phyloP scores from a whole-genome alignment of 2,113 vertebrate genomes.

The Pomatorhinus ruficollis region DNA sequence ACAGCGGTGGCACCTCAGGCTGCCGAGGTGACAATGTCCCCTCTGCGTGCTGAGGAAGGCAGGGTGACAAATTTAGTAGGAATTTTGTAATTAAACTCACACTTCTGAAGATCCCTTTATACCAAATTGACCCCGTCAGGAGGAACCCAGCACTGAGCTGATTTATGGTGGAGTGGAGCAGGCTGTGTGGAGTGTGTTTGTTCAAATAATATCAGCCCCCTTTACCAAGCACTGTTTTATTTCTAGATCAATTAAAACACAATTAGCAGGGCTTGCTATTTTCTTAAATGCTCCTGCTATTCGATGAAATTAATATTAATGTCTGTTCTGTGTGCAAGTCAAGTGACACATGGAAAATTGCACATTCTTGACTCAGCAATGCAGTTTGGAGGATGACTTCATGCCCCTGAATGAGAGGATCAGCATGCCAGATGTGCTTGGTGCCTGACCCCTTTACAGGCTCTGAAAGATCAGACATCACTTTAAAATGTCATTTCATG shows the following conservation, averaged over 20 bases:
- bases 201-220: background rate
- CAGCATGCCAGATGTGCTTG: background rate
- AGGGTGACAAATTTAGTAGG: background rate
- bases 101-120: background rate
- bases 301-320: background rate
- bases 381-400: background rate
- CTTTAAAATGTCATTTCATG: slow-evolving; percentile 15
- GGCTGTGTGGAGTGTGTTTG: background rate
- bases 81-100: background rate
- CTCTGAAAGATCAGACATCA: background rate
- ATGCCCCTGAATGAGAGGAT: background rate
- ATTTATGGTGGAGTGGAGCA: fast-evolving
- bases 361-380: slow-evolving; percentile 1
- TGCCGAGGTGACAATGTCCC: fast-evolving
- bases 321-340: background rate
- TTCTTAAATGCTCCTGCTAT: background rate
- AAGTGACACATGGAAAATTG: background rate
- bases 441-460: background rate
- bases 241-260: background rate
- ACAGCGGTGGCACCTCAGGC: fast-evolving
- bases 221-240: background rate
- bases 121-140: fast-evolving
- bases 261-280: background rate
- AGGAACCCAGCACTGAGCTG: background rate
- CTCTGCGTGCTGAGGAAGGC: fast-evolving